Evolutionary conservation across 2,888 invertebrate genomes (phyloP).

Genomic region (Lasioglossum leucozonium): DNA sequence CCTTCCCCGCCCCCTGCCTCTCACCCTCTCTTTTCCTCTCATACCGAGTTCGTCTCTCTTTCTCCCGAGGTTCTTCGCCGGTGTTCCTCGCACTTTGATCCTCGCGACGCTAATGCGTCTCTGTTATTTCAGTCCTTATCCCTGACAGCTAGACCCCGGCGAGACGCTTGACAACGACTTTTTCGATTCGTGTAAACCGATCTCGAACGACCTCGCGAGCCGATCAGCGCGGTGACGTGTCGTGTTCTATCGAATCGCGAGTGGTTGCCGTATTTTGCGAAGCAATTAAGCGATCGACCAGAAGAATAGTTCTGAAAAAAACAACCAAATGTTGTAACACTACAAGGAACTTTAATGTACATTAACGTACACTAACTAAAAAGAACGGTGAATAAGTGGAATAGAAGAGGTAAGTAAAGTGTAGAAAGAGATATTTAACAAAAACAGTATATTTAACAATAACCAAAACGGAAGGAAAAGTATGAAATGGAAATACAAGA

Average conservation of each 20-base stretch:
- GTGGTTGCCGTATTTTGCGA: neutral
- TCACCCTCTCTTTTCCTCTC: slow-evolving; percentile 25
- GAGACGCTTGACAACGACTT: slow-evolving; percentile 54
- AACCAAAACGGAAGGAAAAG: no score
- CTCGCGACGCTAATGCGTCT: slow-evolving; percentile 81
- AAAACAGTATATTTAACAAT: no score
- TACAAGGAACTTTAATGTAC: no score
- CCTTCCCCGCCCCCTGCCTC: slow-evolving; percentile 40
- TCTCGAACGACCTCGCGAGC: slow-evolving; percentile 40
- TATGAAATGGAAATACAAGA: no score
- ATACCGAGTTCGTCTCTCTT: slow-evolving; percentile 45
- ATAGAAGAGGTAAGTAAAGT: no score
- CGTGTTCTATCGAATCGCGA: neutral
- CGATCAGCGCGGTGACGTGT: neutral
- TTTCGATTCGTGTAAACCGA: slow-evolving; percentile 76
- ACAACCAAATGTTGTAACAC: no score
- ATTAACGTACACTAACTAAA: no score
- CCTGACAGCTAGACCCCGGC: slow-evolving; percentile 69
- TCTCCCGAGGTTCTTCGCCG: slow-evolving; percentile 48
- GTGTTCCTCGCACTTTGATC: slow-evolving; percentile 78
- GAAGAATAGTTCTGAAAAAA: no score
- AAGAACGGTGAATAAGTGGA: no score
- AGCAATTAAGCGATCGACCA: neutral
- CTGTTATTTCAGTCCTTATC: slow-evolving; percentile 82
- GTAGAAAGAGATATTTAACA: no score